Evolutionary conservation across 2,888 invertebrate species (phyloP), one percentile per base, ranked within the genome.

Genomic region (Hypolimnas misippus): DNA sequence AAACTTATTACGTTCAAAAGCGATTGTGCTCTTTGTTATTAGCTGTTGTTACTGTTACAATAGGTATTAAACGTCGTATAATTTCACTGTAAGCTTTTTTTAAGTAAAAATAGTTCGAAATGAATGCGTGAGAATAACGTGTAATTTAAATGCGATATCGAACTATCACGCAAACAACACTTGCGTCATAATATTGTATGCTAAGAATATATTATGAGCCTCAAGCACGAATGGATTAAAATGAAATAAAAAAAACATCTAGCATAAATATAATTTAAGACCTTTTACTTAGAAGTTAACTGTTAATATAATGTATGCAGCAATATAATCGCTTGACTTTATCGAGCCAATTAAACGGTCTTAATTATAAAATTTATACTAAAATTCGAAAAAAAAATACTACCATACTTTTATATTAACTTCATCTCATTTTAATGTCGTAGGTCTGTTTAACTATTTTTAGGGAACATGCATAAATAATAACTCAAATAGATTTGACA

Each of bases 151-250:
- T 54, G 33, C 42, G 51, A 40, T 55, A 59, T 59, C 42, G 49
- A 63, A 59, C 54, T 59, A 59, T 33, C 40, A 55, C 59, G 63
- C 63, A 50, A 63, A 55, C 54, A 16, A 46, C 56, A 56, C 51
- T 62, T 52, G 56, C 62, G 53, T 54, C 54, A 59, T 55, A 46
- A 35, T 29, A 58, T 55, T 56, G 31, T 61, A 61, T 63, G 50
- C 42, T 21, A 40, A 51, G 44, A 44, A 53, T 25, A 52, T 14
- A 31, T 44, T 44, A 59, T 44, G 38, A 31, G n/a, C 33, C 52
- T 52, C 8, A 33, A 14, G 12, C 51, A 59, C 52, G 52, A 59
- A 44, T 7, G 19, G 7, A 19, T 31, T 29, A n/a, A 38, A 40
- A 3, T 10, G 35, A 38, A 38, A 21, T n/a, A 14, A 38, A 14